Base-by-base conservation (phyloP, 1,140 invertebrate genomes). In the Drosophila tsacasi region DNA sequence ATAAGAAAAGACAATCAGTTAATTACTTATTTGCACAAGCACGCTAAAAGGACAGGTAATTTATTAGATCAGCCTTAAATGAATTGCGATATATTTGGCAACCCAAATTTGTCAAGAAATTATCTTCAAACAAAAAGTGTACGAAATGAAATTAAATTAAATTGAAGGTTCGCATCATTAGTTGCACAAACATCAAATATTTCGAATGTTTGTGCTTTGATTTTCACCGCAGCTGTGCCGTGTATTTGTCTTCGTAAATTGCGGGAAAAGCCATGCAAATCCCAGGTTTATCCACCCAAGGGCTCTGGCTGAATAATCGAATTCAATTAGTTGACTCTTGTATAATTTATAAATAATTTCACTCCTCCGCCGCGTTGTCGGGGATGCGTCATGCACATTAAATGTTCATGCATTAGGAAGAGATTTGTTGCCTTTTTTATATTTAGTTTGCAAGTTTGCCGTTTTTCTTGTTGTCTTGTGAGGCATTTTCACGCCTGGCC, bases 401-500 rank as follows among this genome's bases (percentile, higher is more conserved):
- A 39, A 77, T 44, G 49, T 75, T 75, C 42, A 75, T 75, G 71
- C 59, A 49, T 78, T 77, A 69, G 75, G 57, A 61, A 57, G 55
- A 68, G 64, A 69, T 75, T 77, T 77, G 61, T 50, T 68, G 75
- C 55, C n/a, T 27, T 40, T 46, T 55, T 25, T n/a, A 17, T 12
- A 23, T 57, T 62, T 27, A 49, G 65, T 30, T 54, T 55, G 65
- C 62, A 46, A 30, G 32, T n/a, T 52, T 67, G 65, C 52, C 68
- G n/a, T 57, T 44, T 57, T 55, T 61, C 58, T 25, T 63, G 65
- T 60, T 62, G 47, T 77, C 64, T 68, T 77, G 74, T 60, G 64
- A 69, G 65, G 57, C 65, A 77, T 77, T 77, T 77, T 77, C 75
- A 77, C 74, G 75, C 57, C 58, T 44, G 65, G 75, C 75, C 64